Evolutionary conservation across 2,797 vertebrate genomes (phyloP).

Genomic region (Mus spretus): DNA sequence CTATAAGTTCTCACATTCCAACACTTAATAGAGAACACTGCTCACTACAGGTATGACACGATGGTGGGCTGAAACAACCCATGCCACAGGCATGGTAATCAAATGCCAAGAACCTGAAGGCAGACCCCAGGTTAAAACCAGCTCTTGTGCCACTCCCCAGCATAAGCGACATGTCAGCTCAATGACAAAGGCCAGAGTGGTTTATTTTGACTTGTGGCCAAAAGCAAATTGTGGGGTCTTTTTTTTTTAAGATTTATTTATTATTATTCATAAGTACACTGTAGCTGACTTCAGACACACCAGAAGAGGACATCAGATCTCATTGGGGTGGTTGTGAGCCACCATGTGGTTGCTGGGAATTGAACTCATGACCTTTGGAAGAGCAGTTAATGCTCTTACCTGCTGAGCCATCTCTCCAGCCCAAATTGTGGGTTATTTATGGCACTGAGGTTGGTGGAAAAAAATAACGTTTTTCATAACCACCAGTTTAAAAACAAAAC

Average conservation of each 20-base stretch:
- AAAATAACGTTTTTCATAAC: not conserved
- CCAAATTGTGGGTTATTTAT: conserved; percentile 21
- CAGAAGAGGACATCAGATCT: no score
- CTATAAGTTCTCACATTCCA: not conserved
- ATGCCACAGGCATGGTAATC: not conserved
- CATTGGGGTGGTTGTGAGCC: no score
- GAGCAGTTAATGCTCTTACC: no score
- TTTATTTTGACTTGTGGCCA: not conserved
- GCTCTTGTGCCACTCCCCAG: not conserved
- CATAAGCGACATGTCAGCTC: not conserved
- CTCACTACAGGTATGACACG: not conserved
- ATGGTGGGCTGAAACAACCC: not conserved
- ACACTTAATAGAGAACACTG: not conserved
- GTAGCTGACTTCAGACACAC: no score
- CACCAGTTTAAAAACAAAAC: not conserved
- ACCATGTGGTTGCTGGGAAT: no score
- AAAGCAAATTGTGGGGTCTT: not conserved
- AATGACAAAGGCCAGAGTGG: not conserved
- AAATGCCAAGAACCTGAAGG: not conserved
- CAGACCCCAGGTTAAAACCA: not conserved
- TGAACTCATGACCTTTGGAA: no score
- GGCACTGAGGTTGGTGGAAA: not conserved
- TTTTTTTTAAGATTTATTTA: no score
- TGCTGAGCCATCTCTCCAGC: no score
- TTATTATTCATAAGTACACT: no score